These are phyloP conservation scores for Copidosoma aretas DNA, from an alignment of 2,888 invertebrate genomes.

Conservation along the genomic window DNA sequence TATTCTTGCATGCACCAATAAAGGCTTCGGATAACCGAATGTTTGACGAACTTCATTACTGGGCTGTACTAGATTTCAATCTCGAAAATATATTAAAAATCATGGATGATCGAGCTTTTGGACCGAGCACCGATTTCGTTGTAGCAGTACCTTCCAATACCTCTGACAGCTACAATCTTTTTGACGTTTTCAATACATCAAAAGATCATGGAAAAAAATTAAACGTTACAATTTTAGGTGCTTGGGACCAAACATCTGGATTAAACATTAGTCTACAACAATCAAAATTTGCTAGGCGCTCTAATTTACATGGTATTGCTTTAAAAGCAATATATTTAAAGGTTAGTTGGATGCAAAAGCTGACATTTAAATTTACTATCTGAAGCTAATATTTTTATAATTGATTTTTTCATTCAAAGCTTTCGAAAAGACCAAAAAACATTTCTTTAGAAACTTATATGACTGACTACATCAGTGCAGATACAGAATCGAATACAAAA, in stretches of 20 bases:
- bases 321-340: background rate
- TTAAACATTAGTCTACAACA: slow-evolving; percentile 21
- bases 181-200: slow-evolving; percentile 48
- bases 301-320: slow-evolving; percentile 37
- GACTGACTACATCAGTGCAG: background rate
- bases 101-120: slow-evolving; percentile 46
- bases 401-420: background rate
- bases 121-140: slow-evolving; percentile 45
- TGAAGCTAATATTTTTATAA: background rate
- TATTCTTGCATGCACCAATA: background rate
- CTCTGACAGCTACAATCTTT: background rate
- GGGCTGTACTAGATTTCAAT: slow-evolving; percentile 44
- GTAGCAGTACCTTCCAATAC: slow-evolving; percentile 41
- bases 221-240: slow-evolving; percentile 42
- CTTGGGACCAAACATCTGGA: slow-evolving; percentile 34
- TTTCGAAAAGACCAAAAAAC: background rate
- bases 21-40: slow-evolving; percentile 23
- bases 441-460: background rate
- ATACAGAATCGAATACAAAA: background rate
- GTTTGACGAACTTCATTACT: slow-evolving; percentile 33
- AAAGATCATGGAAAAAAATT: slow-evolving; percentile 44
- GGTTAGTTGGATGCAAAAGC: background rate
- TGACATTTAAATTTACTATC: background rate
- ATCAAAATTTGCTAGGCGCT: slow-evolving; percentile 30
- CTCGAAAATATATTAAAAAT: slow-evolving; percentile 36